phyloP scores from a whole-genome alignment of 1,140 invertebrate genomes.

The Wasmannia auropunctata region DNA sequence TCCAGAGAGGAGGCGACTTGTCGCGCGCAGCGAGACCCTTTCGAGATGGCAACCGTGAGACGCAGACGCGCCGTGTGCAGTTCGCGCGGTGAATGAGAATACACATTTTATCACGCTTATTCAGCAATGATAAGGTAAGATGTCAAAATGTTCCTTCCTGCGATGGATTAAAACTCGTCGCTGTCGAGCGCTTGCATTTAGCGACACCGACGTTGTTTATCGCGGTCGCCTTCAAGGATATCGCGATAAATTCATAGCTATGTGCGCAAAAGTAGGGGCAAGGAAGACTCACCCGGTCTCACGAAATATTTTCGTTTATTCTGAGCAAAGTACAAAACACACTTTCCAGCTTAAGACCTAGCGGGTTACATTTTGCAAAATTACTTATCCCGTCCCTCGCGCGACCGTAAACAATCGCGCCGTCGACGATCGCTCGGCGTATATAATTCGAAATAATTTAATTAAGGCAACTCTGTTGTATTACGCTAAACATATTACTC shows the following conservation, averaged over 20 bases:
- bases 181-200: not conserved
- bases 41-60: not conserved
- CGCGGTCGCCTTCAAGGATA: not conserved
- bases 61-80: not conserved
- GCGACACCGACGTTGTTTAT: too few relatives aligned
- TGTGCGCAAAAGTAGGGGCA: too few relatives aligned
- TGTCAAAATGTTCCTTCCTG: not conserved
- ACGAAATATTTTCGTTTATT: constrained; percentile 73
- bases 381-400: constrained; percentile 37
- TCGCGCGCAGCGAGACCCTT: not conserved
- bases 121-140: not conserved
- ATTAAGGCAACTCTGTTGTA: constrained; percentile 80
- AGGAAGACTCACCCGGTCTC: not conserved
- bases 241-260: not conserved
- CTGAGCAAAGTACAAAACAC: constrained; percentile 80
- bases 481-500: constrained; percentile 66
- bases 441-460: constrained; percentile 79
- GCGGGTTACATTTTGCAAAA: constrained; percentile 45
- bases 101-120: not conserved
- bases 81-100: not conserved
- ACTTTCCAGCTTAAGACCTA: constrained; percentile 73
- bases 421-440: not conserved
- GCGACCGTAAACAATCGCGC: constrained; percentile 18
- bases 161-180: not conserved
- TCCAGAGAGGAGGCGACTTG: not conserved